Conservation (phyloP, 2,888 invertebrate species). For the Agrenia bidenticulata region DNA sequence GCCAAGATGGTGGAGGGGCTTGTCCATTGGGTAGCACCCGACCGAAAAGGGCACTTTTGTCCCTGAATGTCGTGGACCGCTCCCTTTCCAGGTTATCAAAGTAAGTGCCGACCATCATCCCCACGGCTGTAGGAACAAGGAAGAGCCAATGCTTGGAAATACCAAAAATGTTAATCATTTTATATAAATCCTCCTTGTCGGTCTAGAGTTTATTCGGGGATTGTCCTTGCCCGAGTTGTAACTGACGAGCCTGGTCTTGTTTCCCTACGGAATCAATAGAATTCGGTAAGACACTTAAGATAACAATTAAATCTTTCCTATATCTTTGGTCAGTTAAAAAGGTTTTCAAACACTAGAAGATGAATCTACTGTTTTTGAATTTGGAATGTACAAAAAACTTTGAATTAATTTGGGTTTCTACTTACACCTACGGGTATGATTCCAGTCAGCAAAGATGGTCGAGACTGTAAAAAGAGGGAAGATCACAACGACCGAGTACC, state of each 20-base stretch:
- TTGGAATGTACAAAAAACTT: too few species aligned
- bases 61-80: conserved; percentile 71
- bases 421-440: conserved; percentile 73
- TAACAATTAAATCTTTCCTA: too few species aligned
- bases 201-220: conserved; percentile 10
- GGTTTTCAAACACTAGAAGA: too few species aligned
- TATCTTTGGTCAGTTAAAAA: too few species aligned
- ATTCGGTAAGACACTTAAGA: too few species aligned
- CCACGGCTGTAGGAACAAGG: conserved; percentile 26
- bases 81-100: conserved; percentile 71
- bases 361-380: too few species aligned
- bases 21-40: conserved; percentile 66
- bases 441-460: conserved; percentile 72
- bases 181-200: conserved; percentile 7
- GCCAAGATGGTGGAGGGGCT: conserved; percentile 63
- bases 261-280: conserved; percentile 21
- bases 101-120: conserved; percentile 54
- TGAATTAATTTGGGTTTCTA: too few species aligned
- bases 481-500: conserved; percentile 68
- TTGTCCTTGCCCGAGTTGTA: background rate
- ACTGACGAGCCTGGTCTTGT: conserved; percentile 21
- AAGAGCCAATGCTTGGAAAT: conserved; percentile 60
- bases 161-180: conserved; percentile 62
- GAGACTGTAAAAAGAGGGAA: conserved; percentile 65
- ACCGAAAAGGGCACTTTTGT: conserved; percentile 77